These are phyloP conservation scores for Phainopepla nitens DNA, from an alignment of 2,113 vertebrate species.

Conservation along the genomic window DNA sequence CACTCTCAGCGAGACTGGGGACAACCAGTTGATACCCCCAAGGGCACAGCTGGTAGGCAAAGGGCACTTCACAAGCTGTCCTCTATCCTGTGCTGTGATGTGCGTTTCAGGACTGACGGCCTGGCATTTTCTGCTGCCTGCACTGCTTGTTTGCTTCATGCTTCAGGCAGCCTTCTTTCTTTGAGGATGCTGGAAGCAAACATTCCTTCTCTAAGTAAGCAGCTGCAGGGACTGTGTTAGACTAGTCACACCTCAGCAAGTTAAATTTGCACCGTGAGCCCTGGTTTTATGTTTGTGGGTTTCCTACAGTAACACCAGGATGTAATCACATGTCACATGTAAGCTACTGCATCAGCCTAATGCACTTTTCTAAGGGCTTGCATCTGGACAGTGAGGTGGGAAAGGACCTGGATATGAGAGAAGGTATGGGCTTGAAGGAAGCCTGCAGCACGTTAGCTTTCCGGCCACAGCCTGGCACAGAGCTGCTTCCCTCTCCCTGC, in stretches of 20 bases:
- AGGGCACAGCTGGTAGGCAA: neutral
- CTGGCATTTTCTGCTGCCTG: neutral
- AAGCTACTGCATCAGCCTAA: neutral
- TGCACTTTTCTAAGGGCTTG: neutral
- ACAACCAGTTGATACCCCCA: neutral
- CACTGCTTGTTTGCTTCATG: neutral
- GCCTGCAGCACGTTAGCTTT: neutral
- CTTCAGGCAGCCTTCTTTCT: neutral
- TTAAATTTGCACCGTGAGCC: neutral
- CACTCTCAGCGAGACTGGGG: rapidly evolving
- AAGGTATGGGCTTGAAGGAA: neutral
- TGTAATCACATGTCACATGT: neutral
- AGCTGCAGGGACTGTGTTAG: neutral
- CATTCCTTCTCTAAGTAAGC: neutral
- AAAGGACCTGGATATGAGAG: neutral
- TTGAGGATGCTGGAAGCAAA: neutral
- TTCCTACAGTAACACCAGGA: neutral
- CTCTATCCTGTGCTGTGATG: neutral
- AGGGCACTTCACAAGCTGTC: neutral
- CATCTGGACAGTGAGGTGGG: neutral
- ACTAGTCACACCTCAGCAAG: neutral
- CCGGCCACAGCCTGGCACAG: neutral
- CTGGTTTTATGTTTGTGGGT: neutral
- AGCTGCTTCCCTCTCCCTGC: neutral
- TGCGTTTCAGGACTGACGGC: neutral